phyloP scores from a whole-genome alignment of 64 coral and sea anemone species.

The Stylophora pistillata region DNA sequence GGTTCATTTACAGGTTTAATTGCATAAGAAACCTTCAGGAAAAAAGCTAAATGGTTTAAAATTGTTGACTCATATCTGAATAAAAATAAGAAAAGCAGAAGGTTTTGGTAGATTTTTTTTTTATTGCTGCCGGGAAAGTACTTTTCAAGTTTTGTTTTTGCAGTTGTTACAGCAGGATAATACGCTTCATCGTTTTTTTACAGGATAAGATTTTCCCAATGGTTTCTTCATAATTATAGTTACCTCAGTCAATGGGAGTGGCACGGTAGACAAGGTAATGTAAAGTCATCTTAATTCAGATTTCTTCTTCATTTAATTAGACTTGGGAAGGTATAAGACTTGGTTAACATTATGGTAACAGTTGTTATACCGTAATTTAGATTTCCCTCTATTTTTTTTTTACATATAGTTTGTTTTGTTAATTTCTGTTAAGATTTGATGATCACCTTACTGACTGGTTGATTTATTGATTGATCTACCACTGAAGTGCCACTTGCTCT shows the following conservation, averaged over 20 bases:
- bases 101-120: neutral
- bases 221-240: slow-evolving; percentile 25
- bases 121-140: too few species aligned
- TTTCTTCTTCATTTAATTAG: neutral
- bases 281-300: neutral
- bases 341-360: too few species aligned
- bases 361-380: too few species aligned
- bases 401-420: neutral
- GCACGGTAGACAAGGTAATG: slow-evolving; percentile 6
- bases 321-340: neutral
- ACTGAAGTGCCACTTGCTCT: neutral
- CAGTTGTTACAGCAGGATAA: too few species aligned
- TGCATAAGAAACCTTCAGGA: slow-evolving; percentile 28
- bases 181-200: neutral
- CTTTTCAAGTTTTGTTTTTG: neutral
- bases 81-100: neutral
- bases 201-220: neutral
- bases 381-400: too few species aligned
- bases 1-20: neutral
- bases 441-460: too few species aligned
- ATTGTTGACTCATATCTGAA: neutral
- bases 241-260: slow-evolving; percentile 1
- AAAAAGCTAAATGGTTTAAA: neutral
- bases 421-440: neutral
- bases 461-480: neutral